Percentiles rank a stretch among this genome's conserved stretches.
These are phyloP conservation scores for Salticus scenicus DNA, from an alignment of 2,888 invertebrate species.

Conservation along the genomic window DNA sequence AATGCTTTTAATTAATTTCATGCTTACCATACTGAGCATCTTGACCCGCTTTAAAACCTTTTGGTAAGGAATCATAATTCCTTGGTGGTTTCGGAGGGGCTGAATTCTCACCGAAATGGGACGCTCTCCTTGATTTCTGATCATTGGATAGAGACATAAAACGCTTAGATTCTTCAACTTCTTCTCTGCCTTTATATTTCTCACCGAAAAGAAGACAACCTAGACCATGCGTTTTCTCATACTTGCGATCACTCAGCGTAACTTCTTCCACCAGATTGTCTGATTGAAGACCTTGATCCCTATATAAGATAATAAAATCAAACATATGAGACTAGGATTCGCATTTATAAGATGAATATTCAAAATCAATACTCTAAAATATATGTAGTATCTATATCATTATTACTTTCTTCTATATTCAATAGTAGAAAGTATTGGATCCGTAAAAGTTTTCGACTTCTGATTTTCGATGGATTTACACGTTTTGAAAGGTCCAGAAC, in stretches of 20 bases:
- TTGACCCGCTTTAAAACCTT: constrained; percentile 47
- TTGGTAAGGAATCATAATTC: constrained; percentile 59
- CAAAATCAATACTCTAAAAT: too few species aligned
- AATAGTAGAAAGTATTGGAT: too few species aligned
- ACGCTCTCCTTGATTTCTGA: constrained; percentile 7
- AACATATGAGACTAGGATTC: background rate
- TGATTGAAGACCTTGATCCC: constrained; percentile 47
- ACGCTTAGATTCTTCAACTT: constrained; percentile 26
- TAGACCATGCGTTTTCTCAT: background rate
- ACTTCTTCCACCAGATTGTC: constrained; percentile 69
- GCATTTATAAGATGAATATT: too few species aligned
- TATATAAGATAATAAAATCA: background rate
- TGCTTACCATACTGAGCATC: constrained; percentile 25
- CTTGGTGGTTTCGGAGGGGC: constrained; percentile 62
- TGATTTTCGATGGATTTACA: too few species aligned
- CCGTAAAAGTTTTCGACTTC: too few species aligned
- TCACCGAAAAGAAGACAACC: constrained; percentile 21
- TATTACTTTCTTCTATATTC: too few species aligned
- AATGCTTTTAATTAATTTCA: too few species aligned
- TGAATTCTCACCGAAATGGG: background rate
- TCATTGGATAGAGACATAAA: constrained; percentile 52
- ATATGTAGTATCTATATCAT: too few species aligned
- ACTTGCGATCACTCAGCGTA: constrained; percentile 44
- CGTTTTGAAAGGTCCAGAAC: too few species aligned
- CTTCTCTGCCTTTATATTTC: constrained; percentile 41